Conservation (phyloP, 2,888 invertebrate species). For the Stenodera caucasica region DNA sequence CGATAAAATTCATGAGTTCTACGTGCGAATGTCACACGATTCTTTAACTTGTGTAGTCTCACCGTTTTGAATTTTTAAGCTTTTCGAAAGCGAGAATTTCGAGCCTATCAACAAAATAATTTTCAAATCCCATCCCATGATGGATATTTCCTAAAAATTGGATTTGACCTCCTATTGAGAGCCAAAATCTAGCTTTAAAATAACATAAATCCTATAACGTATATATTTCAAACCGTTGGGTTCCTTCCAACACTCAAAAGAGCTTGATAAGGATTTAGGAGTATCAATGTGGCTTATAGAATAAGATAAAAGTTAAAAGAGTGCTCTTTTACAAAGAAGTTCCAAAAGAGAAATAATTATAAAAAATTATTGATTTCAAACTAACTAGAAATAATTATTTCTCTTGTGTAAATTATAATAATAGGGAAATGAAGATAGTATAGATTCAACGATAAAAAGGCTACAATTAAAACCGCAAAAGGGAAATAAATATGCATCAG, state of each 20-base stretch:
- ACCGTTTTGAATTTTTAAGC: conserved; percentile 14
- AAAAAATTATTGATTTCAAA: too few relatives aligned
- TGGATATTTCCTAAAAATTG: too few relatives aligned
- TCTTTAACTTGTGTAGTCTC: conserved; percentile 15
- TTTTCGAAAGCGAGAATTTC: not conserved
- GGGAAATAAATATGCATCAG: conserved; percentile 43
- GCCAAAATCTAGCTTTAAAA: not conserved
- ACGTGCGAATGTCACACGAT: conserved; percentile 25
- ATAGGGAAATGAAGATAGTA: not conserved
- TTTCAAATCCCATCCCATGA: too few relatives aligned
- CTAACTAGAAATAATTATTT: too few relatives aligned
- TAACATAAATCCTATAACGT: not conserved
- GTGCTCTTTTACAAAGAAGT: not conserved
- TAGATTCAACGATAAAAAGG: conserved; percentile 40
- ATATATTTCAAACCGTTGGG: not conserved
- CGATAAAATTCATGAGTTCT: conserved; percentile 27
- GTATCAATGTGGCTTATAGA: not conserved
- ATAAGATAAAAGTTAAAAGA: not conserved
- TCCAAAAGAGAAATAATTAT: not conserved
- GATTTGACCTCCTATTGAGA: not conserved
- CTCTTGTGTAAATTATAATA: not conserved
- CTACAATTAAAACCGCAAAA: conserved; percentile 35
- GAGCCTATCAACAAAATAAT: too few relatives aligned
- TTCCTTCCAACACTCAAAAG: not conserved
- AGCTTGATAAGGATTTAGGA: not conserved